Evolutionary conservation across 2,888 invertebrate species (phyloP).

Genomic region (Acanthosepion pharaonis): DNA sequence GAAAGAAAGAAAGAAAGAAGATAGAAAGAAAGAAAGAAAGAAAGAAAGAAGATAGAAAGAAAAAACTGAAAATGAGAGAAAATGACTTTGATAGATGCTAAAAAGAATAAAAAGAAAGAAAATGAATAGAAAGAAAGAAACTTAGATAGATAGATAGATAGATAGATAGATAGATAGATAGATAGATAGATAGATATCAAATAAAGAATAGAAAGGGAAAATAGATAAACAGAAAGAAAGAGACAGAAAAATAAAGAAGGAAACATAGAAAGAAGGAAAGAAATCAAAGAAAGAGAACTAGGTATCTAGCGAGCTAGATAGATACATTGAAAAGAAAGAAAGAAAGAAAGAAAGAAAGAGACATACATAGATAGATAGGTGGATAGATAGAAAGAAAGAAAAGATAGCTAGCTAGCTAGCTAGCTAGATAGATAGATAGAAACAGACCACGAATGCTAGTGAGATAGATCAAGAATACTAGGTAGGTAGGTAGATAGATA

Average conservation of each 20-base stretch:
- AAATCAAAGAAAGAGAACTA: not conserved
- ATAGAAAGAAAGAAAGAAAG: too few relatives aligned
- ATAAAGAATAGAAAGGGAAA: not conserved
- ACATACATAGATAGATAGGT: not conserved
- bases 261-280: not conserved
- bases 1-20: too few relatives aligned
- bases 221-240: not conserved
- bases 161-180: not conserved
- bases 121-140: not conserved
- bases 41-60: not conserved
- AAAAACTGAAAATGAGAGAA: too few relatives aligned
- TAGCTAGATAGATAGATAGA: too few relatives aligned
- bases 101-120: too few relatives aligned
- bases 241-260: not conserved
- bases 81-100: too few relatives aligned
- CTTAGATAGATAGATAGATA: too few relatives aligned
- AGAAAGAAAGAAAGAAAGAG: not conserved
- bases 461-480: too few relatives aligned
- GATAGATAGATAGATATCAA: not conserved
- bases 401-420: too few relatives aligned
- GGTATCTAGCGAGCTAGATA: not conserved
- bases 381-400: not conserved
- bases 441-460: too few relatives aligned
- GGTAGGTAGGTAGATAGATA: not conserved
- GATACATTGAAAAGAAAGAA: not conserved